Conservation (phyloP, 2,113 vertebrate species). For the Pseudorectes ferrugineus region DNA sequence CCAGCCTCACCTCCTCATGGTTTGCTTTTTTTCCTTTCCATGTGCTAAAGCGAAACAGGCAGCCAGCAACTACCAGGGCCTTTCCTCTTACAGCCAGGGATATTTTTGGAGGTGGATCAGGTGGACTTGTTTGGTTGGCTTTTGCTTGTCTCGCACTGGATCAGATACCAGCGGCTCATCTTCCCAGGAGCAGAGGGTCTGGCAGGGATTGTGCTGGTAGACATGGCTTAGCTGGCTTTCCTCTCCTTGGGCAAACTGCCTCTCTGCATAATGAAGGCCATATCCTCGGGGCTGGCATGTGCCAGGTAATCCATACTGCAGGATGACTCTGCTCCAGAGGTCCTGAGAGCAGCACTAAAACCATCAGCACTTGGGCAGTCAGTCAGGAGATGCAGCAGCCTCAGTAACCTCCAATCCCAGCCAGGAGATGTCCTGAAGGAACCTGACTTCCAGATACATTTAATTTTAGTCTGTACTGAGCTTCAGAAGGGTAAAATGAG, state of each 20-base stretch:
- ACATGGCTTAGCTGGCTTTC: neutral
- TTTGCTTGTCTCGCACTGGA: neutral
- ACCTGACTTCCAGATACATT: neutral
- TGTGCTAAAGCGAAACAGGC: neutral
- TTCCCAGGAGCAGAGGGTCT: neutral
- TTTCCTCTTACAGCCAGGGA: neutral
- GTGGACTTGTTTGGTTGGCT: neutral
- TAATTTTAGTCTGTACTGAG: neutral
- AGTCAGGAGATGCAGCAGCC: neutral
- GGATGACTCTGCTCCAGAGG: neutral
- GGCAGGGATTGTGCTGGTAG: neutral
- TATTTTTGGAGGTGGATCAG: neutral
- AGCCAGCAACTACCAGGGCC: neutral
- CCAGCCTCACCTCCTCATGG: rapidly evolving
- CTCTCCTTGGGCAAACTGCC: neutral
- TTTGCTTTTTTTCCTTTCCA: neutral
- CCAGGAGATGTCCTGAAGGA: neutral
- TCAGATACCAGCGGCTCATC: neutral
- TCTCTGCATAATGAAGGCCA: neutral
- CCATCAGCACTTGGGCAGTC: neutral
- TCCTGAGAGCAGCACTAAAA: neutral
- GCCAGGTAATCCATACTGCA: neutral
- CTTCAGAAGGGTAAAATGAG: neutral
- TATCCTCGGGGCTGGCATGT: neutral
- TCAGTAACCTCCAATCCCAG: neutral